Evolutionary conservation across 2,888 invertebrate genomes (phyloP), one percentile per base, ranked within the genome.

Genomic region (Phaonia tiefii): DNA sequence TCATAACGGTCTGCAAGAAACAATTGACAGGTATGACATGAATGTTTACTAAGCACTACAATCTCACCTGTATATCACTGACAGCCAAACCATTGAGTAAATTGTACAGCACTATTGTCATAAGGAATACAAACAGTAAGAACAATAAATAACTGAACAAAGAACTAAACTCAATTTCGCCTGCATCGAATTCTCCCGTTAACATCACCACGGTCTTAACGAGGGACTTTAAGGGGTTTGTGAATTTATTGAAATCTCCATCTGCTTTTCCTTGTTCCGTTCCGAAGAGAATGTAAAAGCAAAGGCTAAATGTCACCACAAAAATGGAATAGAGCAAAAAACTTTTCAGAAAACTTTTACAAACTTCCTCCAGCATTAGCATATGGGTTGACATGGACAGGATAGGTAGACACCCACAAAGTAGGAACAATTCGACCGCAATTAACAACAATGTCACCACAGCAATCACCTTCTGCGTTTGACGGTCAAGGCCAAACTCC

Each of bases 121-220:
- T 94, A 89, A 96, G 93, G 87, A 96, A 95, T 1, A 96, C 95
- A 86, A 96, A 97, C 0, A 95, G 91, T 20, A 95, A 92, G 87
- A 97, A 96, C 72, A 96, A 93, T 2, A 95, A 86, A 86, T 95
- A 95, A 86, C 95, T 95, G 25, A 94, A 93, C 7, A 94, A 89
- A 8, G 95, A 94, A 56, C 93, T 91, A 86, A 96, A 96, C 63
- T 95, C 94, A 46, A 96, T 94, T 5, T 93, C 93, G n/a, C 94
- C 92, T 0, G 96, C 95, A 86, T 96, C 96, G 85, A 96, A 96
- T 90, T 96, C 96, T 8, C 96, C 96, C 0, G 96, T 96, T 83
- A 96, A 92, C 96, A 96, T 96, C 0, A 96, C 95, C n/a, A 96
- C 93, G 0, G 96, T 96, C 90, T 96, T 96, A 85, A 96, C 95